These are phyloP conservation scores for Dicerorhinus sumatrensis DNA, from an alignment of 2,113 vertebrate genomes.

Conservation along the genomic window DNA sequence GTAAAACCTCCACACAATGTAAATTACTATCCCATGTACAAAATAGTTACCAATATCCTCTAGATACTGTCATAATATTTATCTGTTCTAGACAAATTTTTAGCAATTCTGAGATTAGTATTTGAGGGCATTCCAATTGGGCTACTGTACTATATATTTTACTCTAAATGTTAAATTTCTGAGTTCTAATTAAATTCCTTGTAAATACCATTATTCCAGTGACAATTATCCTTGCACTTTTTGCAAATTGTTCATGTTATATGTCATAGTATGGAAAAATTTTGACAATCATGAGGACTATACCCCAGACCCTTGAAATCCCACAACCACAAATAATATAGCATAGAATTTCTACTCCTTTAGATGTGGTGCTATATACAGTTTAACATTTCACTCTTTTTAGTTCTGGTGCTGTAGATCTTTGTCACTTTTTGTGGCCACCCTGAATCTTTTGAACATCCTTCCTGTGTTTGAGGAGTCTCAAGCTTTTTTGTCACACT, in stretches of 20 bases:
- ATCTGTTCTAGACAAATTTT: background rate
- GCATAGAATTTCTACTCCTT: background rate
- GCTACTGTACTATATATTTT: background rate
- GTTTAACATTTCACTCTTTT: background rate
- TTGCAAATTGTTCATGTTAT: background rate
- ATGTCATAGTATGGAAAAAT: conserved; percentile 3
- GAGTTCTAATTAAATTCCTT: background rate
- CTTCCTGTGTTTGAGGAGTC: background rate
- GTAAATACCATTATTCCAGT: background rate
- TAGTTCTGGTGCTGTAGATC: background rate
- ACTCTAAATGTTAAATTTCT: background rate
- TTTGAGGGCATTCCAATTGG: background rate
- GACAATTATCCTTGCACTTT: background rate
- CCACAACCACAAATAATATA: background rate
- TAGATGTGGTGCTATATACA: background rate
- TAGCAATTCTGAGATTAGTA: background rate
- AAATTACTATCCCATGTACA: background rate
- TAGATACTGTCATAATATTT: background rate
- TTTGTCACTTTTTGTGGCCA: background rate
- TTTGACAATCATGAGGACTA: background rate
- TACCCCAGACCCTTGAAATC: background rate
- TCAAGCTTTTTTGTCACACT: background rate
- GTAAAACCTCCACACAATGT: background rate
- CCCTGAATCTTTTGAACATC: background rate
- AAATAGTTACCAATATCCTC: background rate